A percentile compares a stretch with the other conserved stretches of the same genome.
phyloP scores from a whole-genome alignment of 2,113 vertebrate species.

The Zapus hudsonius region DNA sequence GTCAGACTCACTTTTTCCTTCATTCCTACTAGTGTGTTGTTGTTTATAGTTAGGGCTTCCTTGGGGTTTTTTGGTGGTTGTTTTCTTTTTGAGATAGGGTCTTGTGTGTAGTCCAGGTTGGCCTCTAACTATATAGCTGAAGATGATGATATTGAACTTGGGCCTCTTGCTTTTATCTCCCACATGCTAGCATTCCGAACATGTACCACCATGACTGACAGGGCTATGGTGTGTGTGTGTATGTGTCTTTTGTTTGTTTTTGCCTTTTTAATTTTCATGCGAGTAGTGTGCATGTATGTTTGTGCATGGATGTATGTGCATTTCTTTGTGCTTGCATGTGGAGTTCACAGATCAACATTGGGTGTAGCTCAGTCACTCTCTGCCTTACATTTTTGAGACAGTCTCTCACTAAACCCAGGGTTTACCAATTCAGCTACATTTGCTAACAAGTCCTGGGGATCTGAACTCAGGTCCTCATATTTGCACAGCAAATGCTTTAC shows the following conservation, averaged over 20 bases:
- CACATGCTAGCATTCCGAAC: not conserved
- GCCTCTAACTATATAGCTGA: not conserved
- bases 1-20: conserved; percentile 83
- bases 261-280: not conserved
- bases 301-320: no score
- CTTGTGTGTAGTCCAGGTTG: not conserved
- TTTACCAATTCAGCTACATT: no score
- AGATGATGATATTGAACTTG: no score
- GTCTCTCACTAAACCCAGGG: no score
- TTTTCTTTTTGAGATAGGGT: not conserved
- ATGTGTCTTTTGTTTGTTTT: not conserved
- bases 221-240: not conserved
- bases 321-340: no score
- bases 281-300: no score
- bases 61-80: not conserved
- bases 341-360: no score
- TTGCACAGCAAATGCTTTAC: not conserved
- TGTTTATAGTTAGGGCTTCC: not conserved
- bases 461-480: no score
- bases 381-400: not conserved
- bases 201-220: not conserved
- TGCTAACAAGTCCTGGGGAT: no score
- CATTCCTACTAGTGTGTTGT: not conserved
- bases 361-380: no score
- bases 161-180: not conserved